Conservation (phyloP, 2,797 vertebrate species). For the Sternarchorhynchus goeldii region DNA sequence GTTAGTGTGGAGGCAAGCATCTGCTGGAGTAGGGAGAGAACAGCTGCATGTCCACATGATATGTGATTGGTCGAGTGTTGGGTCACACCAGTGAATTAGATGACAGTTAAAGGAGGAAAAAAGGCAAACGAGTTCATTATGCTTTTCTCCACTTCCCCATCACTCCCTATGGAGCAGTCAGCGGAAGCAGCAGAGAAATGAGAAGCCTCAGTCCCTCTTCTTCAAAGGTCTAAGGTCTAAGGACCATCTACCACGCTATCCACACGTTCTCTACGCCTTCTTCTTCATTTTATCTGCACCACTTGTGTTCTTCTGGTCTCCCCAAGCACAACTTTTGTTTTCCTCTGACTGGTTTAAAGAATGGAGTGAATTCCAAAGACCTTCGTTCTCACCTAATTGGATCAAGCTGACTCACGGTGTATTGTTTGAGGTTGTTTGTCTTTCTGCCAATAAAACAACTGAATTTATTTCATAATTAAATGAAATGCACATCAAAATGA, state of each 20-base stretch:
- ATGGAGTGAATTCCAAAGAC: constrained; percentile 74
- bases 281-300: constrained; percentile 66
- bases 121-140: constrained; percentile 81
- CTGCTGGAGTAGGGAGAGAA: constrained; percentile 52
- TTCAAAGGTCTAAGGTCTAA: constrained; percentile 72
- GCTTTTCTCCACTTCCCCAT: constrained; percentile 75
- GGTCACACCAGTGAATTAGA: constrained; percentile 73
- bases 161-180: constrained; percentile 75
- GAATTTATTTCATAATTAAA: constrained; percentile 73
- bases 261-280: constrained; percentile 70
- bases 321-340: constrained; percentile 65
- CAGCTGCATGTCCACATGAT: constrained; percentile 64
- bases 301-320: constrained; percentile 67
- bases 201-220: constrained; percentile 66
- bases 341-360: constrained; percentile 61
- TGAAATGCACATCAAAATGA: constrained; percentile 72
- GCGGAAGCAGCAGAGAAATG: constrained; percentile 71
- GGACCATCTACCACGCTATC: constrained; percentile 75
- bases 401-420: constrained; percentile 77
- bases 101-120: constrained; percentile 68
- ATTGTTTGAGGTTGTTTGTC: constrained; percentile 76
- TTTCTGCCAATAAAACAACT: constrained; percentile 76
- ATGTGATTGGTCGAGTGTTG: constrained; percentile 59
- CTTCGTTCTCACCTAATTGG: constrained; percentile 76
- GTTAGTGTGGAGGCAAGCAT: constrained; percentile 32